Conservation (phyloP, 1,140 invertebrate genomes). For the Cydia amplana region DNA sequence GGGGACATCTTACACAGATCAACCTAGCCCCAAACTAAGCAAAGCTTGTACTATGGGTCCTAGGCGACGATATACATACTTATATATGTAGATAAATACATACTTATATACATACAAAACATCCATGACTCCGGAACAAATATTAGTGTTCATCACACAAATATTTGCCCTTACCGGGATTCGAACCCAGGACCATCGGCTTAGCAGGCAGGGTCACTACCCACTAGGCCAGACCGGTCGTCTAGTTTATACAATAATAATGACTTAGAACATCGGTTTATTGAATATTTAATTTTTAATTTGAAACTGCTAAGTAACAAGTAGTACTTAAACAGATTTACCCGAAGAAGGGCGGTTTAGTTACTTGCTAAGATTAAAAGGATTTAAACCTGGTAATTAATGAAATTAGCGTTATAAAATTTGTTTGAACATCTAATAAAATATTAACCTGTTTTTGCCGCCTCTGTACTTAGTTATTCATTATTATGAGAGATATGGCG, state of each 20-base stretch:
- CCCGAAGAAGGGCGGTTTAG: slow-evolving; percentile 63
- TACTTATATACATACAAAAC: too few relatives aligned
- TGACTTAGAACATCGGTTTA: neutral
- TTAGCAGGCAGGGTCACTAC: too few relatives aligned
- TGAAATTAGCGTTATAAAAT: neutral
- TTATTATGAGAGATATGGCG: neutral
- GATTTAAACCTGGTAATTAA: slow-evolving; percentile 9
- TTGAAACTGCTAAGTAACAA: slow-evolving; percentile 68
- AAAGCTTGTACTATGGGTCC: too few relatives aligned
- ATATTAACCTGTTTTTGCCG: slow-evolving; percentile 6
- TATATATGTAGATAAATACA: too few relatives aligned
- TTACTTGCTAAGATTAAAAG: slow-evolving; percentile 66
- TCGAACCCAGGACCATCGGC: too few relatives aligned
- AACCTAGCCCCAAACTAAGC: too few relatives aligned
- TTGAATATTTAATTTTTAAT: slow-evolving; percentile 54
- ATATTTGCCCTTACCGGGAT: too few relatives aligned
- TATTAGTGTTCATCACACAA: too few relatives aligned
- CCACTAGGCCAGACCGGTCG: too few relatives aligned
- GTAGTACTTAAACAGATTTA: slow-evolving; percentile 61
- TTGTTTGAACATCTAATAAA: neutral
- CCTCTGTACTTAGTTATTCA: neutral
- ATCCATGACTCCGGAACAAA: too few relatives aligned
- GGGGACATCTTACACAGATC: too few relatives aligned
- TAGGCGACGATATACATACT: too few relatives aligned
- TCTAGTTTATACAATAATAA: neutral